Conservation (phyloP, 2,797 vertebrate genomes). For the Potorous gilbertii region DNA sequence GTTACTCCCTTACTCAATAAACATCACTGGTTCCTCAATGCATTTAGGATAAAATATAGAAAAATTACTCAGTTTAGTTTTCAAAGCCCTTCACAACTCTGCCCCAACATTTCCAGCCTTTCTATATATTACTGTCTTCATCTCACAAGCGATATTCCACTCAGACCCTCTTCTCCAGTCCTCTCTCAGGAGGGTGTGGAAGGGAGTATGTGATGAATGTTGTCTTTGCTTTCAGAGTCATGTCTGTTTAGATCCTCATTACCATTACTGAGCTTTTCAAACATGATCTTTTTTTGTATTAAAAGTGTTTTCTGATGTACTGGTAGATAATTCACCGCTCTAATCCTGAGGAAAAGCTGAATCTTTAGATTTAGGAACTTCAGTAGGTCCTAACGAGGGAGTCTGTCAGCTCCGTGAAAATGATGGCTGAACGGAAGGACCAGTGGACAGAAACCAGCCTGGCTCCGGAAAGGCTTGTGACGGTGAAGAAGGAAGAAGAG, state of each 20-base stretch:
- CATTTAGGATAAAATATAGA: not conserved
- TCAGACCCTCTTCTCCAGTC: not conserved
- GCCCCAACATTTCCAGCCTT: not conserved
- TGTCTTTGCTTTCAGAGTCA: not conserved
- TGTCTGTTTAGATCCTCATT: not conserved
- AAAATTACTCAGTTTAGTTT: not conserved
- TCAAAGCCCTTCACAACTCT: not conserved
- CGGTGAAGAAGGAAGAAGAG: conserved; percentile 70
- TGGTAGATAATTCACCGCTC: not conserved
- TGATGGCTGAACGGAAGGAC: not conserved
- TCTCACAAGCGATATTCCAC: not conserved
- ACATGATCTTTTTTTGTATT: not conserved
- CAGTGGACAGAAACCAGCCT: not conserved
- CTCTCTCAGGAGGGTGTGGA: too few relatives aligned
- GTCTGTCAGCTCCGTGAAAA: too few relatives aligned
- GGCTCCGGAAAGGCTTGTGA: not conserved
- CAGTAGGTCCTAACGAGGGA: too few relatives aligned
- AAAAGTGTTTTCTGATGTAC: not conserved
- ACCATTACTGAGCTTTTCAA: not conserved
- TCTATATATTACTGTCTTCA: not conserved
- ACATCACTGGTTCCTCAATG: not conserved
- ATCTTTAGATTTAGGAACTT: too few relatives aligned
- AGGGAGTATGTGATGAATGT: not conserved
- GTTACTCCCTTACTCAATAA: not conserved
- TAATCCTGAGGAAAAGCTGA: not conserved